A percentile compares a stretch with the other conserved stretches of the same genome.
phyloP scores from a whole-genome alignment of 2,888 invertebrate species.

The Agriotes lineatus region DNA sequence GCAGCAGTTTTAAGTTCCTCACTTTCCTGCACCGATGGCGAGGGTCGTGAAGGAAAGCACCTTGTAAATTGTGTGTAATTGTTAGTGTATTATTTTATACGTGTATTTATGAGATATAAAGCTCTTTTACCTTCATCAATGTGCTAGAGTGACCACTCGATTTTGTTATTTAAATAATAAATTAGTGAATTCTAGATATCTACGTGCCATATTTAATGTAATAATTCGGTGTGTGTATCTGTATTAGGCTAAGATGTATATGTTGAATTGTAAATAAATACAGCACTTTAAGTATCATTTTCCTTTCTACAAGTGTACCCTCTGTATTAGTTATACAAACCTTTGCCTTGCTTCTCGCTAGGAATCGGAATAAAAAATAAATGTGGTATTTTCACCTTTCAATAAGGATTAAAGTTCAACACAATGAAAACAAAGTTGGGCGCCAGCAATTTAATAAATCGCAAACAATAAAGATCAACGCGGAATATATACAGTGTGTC shows the following conservation, averaged over 20 bases:
- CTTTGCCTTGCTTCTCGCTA: too few species aligned
- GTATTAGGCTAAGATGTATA: slow-evolving; percentile 52
- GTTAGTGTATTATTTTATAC: slow-evolving; percentile 53
- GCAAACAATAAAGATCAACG: too few species aligned
- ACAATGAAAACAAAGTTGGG: too few species aligned
- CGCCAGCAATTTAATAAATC: too few species aligned
- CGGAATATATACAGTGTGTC: too few species aligned
- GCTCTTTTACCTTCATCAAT: slow-evolving; percentile 38
- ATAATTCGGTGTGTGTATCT: slow-evolving; percentile 60
- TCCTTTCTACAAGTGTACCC: too few species aligned
- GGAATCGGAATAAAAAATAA: not conserved
- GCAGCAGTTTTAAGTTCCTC: slow-evolving; percentile 41
- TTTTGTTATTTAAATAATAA: slow-evolving; percentile 46
- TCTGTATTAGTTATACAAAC: too few species aligned
- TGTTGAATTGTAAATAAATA: slow-evolving; percentile 43
- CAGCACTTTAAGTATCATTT: slow-evolving; percentile 35
- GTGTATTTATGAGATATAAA: slow-evolving; percentile 47
- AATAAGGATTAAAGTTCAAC: too few species aligned
- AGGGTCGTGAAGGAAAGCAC: slow-evolving; percentile 31
- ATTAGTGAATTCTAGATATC: slow-evolving; percentile 51
- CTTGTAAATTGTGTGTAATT: slow-evolving; percentile 51
- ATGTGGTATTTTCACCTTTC: not conserved
- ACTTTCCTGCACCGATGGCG: slow-evolving; percentile 32
- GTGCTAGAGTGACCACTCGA: slow-evolving; percentile 41
- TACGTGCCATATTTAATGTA: slow-evolving; percentile 62